Percentiles rank a stretch among this genome's conserved stretches.
Conservation (phyloP, 2,797 vertebrate species). For the Fistularia tabacaria region DNA sequence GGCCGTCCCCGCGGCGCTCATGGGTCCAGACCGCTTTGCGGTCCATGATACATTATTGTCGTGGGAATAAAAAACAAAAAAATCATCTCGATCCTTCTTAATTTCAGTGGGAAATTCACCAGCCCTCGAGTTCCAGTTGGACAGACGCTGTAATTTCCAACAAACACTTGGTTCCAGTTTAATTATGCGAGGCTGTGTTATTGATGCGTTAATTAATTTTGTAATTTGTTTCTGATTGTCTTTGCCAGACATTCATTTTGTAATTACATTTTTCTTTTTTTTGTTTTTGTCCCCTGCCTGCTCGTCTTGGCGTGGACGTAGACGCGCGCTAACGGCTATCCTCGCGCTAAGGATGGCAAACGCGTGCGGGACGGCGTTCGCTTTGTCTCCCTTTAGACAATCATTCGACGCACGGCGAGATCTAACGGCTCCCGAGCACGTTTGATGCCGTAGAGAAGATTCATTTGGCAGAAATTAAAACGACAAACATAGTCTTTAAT, state of each 20-base stretch:
- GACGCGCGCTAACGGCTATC: no score
- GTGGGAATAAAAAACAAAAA: conserved; percentile 36
- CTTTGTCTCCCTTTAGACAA: conserved; percentile 8
- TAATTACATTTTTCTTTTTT: conserved; percentile 34
- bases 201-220: conserved; percentile 61
- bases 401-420: no score
- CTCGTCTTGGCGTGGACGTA: neutral
- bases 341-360: conserved; percentile 5
- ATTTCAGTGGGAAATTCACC: conserved; percentile 27
- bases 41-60: conserved; percentile 28
- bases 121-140: conserved; percentile 26
- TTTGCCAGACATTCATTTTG: conserved; percentile 34
- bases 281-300: conserved; percentile 9
- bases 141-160: conserved; percentile 36
- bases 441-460: conserved; percentile 45
- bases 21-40: no score
- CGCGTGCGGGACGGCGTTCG: conserved; percentile 21
- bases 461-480: conserved; percentile 36
- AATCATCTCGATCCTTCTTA: conserved; percentile 26
- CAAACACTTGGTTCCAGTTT: conserved; percentile 35
- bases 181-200: conserved; percentile 52
- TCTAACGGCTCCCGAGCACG: conserved; percentile 25
- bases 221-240: conserved; percentile 60
- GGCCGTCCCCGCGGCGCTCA: conserved; percentile 47
- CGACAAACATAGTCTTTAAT: conserved; percentile 37